Evolutionary conservation across 2,888 invertebrate species (phyloP), one percentile per base, ranked within the genome.

Genomic region (Dicyrtoma fusca): DNA sequence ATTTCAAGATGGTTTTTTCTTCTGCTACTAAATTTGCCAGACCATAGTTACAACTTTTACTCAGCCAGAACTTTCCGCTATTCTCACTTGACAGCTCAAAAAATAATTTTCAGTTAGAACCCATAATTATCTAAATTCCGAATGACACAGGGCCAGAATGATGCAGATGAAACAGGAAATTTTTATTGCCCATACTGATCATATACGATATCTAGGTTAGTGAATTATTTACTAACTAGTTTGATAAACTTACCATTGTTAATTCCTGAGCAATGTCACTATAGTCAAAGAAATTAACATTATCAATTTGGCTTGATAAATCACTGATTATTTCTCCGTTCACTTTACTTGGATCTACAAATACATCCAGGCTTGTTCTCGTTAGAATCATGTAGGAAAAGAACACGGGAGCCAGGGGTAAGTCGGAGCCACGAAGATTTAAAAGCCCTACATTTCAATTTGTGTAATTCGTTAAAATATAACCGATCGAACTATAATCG

Each of bases 381-480:
- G 71, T 75, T 11, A 81, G 49, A 45, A 79, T 74, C 3, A 90
- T 85, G 80, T 91, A 92, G 0, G 91, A 87, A 82, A 90, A 91
- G 82, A 92, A 92, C 0, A 92, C 92, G 0, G 96, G 96, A 83
- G 94, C 95, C 85, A 88, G 94, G 25, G 88, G 86, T 73, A 96
- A 94, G 83, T 97, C 96, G 1, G 89, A 89, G 8, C 96, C 96
- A 72, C 96, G 87, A 19, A 95, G 86, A 84, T 97, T 97, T 55
- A 96, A 85, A 1, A 93, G 86, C 87, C 92, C 91, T 91, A 11
- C 17, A n/a, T n/a, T n/a, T n/a, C n/a, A n/a, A n/a, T n/a, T n/a
- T n/a, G n/a, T n/a, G n/a, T n/a, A n/a, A n/a, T n/a, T n/a, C n/a
- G 21, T n/a, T 26, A 34, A 63, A 10, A 57, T 57, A n/a, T n/a